phyloP scores from a whole-genome alignment of 2,888 invertebrate genomes.

The Blera fallax region DNA sequence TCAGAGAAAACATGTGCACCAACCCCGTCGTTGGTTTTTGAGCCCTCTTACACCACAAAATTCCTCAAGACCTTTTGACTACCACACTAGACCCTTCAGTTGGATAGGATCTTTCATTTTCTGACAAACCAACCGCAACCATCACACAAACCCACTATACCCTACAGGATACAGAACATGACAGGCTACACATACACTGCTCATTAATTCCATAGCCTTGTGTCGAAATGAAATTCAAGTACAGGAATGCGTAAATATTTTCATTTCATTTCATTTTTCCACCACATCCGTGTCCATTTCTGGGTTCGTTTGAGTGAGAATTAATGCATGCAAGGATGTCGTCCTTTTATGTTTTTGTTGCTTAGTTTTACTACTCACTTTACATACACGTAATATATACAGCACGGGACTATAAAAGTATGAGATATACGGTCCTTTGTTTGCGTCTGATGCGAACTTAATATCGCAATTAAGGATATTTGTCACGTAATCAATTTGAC shows the following conservation, averaged over 20 bases:
- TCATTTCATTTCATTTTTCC: background rate
- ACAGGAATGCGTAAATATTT: background rate
- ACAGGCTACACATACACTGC: background rate
- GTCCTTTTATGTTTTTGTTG: background rate
- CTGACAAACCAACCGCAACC: background rate
- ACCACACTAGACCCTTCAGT: no score
- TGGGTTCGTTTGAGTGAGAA: background rate
- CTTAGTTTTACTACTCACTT: background rate
- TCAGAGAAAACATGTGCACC: no score
- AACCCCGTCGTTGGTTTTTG: no score
- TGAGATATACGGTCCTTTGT: conserved; percentile 19
- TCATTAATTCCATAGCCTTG: background rate
- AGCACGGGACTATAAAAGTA: background rate
- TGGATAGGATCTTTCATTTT: no score
- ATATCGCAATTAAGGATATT: conserved; percentile 38
- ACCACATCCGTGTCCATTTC: background rate
- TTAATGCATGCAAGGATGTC: conserved; percentile 3
- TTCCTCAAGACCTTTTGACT: no score
- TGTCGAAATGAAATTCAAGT: background rate
- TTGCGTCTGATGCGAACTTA: background rate
- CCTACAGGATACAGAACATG: background rate
- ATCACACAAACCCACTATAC: background rate
- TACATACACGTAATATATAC: background rate
- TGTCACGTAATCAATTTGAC: conserved; percentile 41
- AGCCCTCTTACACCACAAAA: no score